A percentile compares a stretch with the other conserved stretches of the same genome.
These are phyloP conservation scores for Lasaia peninsularis DNA, from an alignment of 1,140 invertebrate species.

Conservation along the genomic window DNA sequence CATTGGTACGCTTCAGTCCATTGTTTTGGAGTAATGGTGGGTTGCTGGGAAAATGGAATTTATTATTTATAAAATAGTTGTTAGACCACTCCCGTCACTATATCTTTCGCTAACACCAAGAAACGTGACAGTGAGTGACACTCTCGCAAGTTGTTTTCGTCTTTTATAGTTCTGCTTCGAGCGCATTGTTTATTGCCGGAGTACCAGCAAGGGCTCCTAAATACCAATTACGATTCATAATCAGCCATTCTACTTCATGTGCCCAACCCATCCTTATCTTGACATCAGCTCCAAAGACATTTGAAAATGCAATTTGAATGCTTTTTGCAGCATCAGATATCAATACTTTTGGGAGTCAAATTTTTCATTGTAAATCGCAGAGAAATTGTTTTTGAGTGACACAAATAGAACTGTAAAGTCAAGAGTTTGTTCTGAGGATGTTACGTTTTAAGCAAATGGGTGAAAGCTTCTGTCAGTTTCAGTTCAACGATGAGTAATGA, in stretches of 20 bases:
- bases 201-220: background rate
- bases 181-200: background rate
- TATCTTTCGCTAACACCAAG: constrained; percentile 1
- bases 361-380: no score
- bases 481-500: background rate
- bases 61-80: background rate
- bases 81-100: background rate
- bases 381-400: no score
- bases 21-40: background rate
- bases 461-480: background rate
- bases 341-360: no score
- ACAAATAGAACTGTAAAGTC: no score
- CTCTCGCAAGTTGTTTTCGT: background rate
- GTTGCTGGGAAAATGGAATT: background rate
- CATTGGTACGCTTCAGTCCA: background rate
- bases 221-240: no score
- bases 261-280: no score
- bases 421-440: background rate
- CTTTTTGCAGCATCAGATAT: no score
- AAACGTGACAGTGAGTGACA: background rate
- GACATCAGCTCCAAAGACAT: no score
- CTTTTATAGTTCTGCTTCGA: background rate
- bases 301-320: no score
- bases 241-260: no score
- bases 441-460: background rate